Percentiles rank a stretch among this genome's conserved stretches.
These are phyloP conservation scores for Grammomys surdaster DNA, from an alignment of 2,113 vertebrate species.

Conservation along the genomic window DNA sequence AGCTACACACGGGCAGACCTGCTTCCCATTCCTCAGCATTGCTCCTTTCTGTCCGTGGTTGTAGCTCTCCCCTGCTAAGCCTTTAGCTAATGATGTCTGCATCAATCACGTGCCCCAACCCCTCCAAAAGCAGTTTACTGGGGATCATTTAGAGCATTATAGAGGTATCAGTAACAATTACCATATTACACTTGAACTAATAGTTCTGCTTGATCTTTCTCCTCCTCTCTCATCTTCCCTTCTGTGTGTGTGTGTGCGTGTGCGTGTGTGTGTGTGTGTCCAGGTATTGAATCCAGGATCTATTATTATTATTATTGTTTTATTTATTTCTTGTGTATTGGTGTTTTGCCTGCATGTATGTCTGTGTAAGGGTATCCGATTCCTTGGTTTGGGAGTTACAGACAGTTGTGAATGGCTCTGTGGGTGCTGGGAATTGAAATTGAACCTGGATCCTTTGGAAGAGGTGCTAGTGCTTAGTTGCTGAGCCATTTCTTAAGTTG, in stretches of 20 bases:
- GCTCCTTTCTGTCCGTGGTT: not conserved
- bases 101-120: not conserved
- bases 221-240: not conserved
- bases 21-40: not conserved
- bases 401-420: not conserved
- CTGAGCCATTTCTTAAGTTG: too few species aligned
- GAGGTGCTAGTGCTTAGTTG: not conserved
- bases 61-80: not conserved
- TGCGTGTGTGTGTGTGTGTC: not conserved
- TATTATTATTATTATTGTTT: not conserved
- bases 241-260: not conserved
- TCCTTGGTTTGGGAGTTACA: not conserved
- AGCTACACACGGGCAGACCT: not conserved
- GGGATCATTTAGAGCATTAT: not conserved
- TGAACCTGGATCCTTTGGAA: not conserved
- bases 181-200: constrained; percentile 19
- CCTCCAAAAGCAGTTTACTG: not conserved
- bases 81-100: not conserved
- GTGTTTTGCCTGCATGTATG: not conserved
- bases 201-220: not conserved
- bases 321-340: not conserved
- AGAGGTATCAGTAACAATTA: constrained; percentile 23
- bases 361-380: not conserved
- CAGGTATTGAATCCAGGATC: not conserved
- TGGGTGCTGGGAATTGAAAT: not conserved